Base-by-base conservation (phyloP, 2,113 vertebrate genomes). In the Otolemur garnettii region DNA sequence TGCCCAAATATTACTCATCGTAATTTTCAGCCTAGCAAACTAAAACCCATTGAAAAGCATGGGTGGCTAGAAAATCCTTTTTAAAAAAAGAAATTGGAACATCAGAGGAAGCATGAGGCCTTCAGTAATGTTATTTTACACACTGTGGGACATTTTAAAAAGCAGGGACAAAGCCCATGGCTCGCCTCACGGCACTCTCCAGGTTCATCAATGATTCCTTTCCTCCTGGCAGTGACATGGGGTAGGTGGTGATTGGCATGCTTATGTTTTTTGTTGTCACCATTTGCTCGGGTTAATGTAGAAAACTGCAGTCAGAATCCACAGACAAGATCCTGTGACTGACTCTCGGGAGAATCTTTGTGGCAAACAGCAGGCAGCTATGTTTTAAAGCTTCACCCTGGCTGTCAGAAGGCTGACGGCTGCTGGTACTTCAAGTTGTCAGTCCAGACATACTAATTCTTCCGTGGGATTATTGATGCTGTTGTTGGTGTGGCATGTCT, bases 341-440 rank as follows among this genome's bases (percentile, higher is more conserved):
- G 42, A 19, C n/a, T 64, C 87, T 38, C 55, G 33, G 57, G 84
- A 91, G 53, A 66, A 87, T 57, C 68, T 53, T 45, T 62, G 38
- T 82, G 62, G 33, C 22, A 26, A 78, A 35, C 19, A 55, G 24
- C 62, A 72, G 60, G 80, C 60, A 75, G 92, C 66, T 59, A 6
- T 66, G 50, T 69, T 75, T 83, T 30, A 85, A 45, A 88, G 83
- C 55, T 53, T 26, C 72, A 17, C 42, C 4, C 22, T 45, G 4
- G 14, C 66, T 90, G 78, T 96, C 92, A 86, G 75, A 82, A 92
- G 64, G 69, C 0, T 93, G 87, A 93, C 6, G 50, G 78, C 53
- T 79, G 77, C 86, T 78, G 53, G 75, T 60, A 66, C 84, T 77
- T 91, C 19, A 42, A 7, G 2, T 21, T 77, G 82, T 91, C 81